phyloP scores from a whole-genome alignment of 2,888 invertebrate genomes.

The Trissonchulus latispiculum region DNA sequence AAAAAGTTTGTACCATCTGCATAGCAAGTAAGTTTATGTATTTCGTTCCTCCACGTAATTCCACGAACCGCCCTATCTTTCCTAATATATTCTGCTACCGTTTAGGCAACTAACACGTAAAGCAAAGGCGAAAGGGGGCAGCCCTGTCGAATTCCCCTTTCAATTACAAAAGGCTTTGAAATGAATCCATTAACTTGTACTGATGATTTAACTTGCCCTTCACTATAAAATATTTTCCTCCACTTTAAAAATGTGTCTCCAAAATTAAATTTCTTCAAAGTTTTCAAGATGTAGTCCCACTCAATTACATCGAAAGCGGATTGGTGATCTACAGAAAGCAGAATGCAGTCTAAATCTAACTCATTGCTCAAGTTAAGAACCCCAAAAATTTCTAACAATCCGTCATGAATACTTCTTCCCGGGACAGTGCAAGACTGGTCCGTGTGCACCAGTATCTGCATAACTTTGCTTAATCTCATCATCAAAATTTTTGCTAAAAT shows the following conservation, averaged over 20 bases:
- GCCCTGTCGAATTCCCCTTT: conserved; percentile 12
- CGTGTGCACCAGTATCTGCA: not conserved
- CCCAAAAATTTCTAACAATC: not conserved
- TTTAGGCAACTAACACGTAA: not conserved
- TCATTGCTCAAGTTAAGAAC: too few relatives aligned
- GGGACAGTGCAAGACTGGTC: conserved; percentile 12
- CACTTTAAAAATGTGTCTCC: not conserved
- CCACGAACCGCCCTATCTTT: not conserved
- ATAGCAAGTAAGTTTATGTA: not conserved
- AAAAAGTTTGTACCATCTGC: conserved; percentile 11
- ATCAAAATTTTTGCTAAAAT: conserved; percentile 9
- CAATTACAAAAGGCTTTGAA: not conserved
- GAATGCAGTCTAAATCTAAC: too few relatives aligned
- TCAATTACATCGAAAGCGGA: too few relatives aligned
- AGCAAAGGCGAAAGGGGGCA: conserved; percentile 11
- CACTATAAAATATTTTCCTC: conserved; percentile 1
- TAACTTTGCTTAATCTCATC: not conserved
- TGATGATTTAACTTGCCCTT: not conserved
- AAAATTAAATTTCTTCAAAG: not conserved
- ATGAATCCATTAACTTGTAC: conserved; percentile 16
- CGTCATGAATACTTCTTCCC: conserved; percentile 13
- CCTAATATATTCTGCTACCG: not conserved
- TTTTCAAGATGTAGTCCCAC: conserved; percentile 1
- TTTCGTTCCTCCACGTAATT: not conserved
- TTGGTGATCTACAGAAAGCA: conserved; percentile 7